Evolutionary conservation across 2,113 vertebrate species (phyloP).

Genomic region (Chauna torquata): DNA sequence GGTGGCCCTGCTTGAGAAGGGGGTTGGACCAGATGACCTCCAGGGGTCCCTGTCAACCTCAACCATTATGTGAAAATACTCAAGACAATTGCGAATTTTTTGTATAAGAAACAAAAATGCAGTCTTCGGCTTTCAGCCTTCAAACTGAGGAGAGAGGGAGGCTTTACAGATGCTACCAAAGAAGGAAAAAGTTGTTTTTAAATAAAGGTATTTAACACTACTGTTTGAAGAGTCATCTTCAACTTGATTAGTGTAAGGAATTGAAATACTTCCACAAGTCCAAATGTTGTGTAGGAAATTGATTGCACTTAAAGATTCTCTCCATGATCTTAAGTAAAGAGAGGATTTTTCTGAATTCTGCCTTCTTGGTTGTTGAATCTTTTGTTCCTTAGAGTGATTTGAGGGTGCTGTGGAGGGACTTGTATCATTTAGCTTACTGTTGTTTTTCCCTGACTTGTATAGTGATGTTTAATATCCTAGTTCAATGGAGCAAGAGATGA

Average conservation of each 20-base stretch:
- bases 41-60: too few relatives aligned
- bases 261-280: neutral
- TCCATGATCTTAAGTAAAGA: neutral
- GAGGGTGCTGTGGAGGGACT: neutral
- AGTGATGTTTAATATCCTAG: neutral
- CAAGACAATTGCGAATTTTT: neutral
- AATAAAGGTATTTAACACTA: neutral
- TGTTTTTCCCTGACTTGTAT: neutral
- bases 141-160: neutral
- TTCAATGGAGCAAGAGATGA: neutral
- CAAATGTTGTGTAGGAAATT: neutral
- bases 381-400: neutral
- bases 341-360: neutral
- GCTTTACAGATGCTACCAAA: neutral
- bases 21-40: too few relatives aligned
- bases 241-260: neutral
- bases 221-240: neutral
- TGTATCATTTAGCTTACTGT: fast-evolving
- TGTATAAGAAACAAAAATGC: neutral
- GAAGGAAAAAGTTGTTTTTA: neutral
- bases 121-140: neutral
- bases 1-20: too few relatives aligned
- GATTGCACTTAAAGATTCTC: neutral
- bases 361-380: neutral
- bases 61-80: neutral